phyloP scores from a whole-genome alignment of 2,113 vertebrate species.

The Petrocephalus zakoni region DNA sequence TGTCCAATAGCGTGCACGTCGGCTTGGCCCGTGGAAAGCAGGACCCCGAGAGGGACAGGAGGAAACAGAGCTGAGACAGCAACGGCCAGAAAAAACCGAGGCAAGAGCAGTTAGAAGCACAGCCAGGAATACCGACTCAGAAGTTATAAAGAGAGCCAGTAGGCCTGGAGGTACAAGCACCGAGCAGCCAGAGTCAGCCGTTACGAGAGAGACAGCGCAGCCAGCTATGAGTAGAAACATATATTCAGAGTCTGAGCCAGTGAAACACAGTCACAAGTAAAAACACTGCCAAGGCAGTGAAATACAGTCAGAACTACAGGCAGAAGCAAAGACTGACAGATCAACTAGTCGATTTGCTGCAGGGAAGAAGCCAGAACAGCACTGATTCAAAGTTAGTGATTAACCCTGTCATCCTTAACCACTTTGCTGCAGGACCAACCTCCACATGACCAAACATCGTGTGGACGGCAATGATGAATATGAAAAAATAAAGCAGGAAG shows the following conservation, averaged over 20 bases:
- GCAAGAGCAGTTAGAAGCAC: background rate
- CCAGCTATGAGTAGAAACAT: background rate
- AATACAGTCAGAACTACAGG: background rate
- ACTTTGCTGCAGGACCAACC: conserved; percentile 36
- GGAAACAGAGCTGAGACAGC: background rate
- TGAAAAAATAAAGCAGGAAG: conserved; percentile 42
- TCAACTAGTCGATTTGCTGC: background rate
- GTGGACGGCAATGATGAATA: conserved; percentile 53
- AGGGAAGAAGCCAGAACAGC: background rate
- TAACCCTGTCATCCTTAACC: conserved; percentile 41
- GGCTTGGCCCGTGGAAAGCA: background rate
- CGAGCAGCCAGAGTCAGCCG: background rate
- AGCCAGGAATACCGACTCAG: background rate
- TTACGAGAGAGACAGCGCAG: background rate
- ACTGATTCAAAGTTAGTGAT: background rate
- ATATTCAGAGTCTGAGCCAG: background rate
- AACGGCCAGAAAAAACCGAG: conserved; percentile 20
- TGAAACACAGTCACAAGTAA: background rate
- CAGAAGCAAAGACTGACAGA: background rate
- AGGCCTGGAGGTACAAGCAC: background rate
- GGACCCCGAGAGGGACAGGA: conserved; percentile 28
- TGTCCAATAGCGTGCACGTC: conserved; percentile 16
- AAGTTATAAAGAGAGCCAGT: background rate
- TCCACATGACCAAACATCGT: conserved; percentile 19
- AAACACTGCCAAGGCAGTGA: background rate